Base-by-base conservation (phyloP, 2,888 invertebrate genomes). In the Tineola bisselliella region DNA sequence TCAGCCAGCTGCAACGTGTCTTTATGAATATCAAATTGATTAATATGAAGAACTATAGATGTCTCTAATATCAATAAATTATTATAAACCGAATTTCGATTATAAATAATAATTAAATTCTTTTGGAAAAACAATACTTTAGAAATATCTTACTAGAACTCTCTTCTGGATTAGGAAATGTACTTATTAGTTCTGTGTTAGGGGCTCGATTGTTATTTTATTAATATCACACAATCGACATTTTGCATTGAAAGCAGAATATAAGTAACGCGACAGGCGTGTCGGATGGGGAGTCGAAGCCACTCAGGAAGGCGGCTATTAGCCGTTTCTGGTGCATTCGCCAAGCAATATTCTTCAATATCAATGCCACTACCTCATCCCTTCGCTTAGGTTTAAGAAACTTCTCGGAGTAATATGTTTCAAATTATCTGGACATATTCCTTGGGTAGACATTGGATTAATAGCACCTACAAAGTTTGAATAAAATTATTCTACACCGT, bases 291-390 rank as follows among this genome's bases (percentile, higher is more conserved):
- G 54, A 54, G 54, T 54, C 54, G 54, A 54, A 25, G 54, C 12
- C 17, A 54, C 54, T 19, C 54, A 54, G 54, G 8, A 54, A 54
- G 25, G 18, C 54, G 54, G n/a, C 18, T 19, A 54, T 8, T 25
- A 5, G 25, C n/a, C 54, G 54, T 54, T 25, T 54, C 54, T 48
- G 54, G 48, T 48, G 48, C 48, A 48, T 48, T 48, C 48, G 15
- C 5, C 13, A 15, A 17, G 5, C 15, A 48, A 38, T 38, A 38
- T 38, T 38, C 38, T 38, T 38, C 38, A 38, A 38, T n/a, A 38
- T 6, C 38, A 10, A 38, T 10, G 38, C 38, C 6, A 10, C 38
- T 38, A 38, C 38, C 38, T 38, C 38, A 38, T 6, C 48, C 5
- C 48, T 48, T 48, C 18, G 48, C 38, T 48, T 48, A 48, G 48